These are phyloP conservation scores for Oncorhynchus tshawytscha DNA, from an alignment of 2,113 vertebrate species.

Conservation along the genomic window DNA sequence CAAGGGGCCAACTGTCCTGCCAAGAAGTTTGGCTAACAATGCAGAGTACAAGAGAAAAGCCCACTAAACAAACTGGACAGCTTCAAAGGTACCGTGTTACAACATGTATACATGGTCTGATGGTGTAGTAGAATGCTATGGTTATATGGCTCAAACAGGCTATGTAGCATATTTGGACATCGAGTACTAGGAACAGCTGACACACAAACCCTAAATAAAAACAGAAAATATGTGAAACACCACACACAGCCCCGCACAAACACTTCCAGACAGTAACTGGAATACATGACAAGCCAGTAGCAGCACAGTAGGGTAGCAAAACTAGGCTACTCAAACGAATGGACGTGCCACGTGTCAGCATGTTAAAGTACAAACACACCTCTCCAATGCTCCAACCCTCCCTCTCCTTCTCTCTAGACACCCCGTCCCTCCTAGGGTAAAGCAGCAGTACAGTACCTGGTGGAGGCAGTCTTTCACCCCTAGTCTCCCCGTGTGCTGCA, in stretches of 20 bases:
- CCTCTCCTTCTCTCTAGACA: background rate
- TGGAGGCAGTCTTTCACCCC: slow-evolving; percentile 16
- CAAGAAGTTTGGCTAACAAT: background rate
- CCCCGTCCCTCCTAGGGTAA: slow-evolving; percentile 10
- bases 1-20: background rate
- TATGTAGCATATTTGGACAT: slow-evolving; percentile 21
- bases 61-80: background rate
- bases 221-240: background rate
- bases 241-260: background rate
- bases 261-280: background rate
- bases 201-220: background rate
- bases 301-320: background rate
- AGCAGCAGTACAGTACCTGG: slow-evolving; percentile 44
- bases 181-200: too few relatives aligned
- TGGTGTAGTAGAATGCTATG: background rate
- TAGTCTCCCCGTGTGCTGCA: slow-evolving; percentile 45
- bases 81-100: background rate
- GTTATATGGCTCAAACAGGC: slow-evolving; percentile 15
- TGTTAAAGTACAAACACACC: slow-evolving; percentile 1
- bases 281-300: background rate
- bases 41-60: slow-evolving; percentile 10
- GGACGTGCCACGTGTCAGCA: background rate
- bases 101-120: background rate
- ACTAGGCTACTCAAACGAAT: background rate
- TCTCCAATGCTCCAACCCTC: background rate